Evolutionary conservation across 2,113 vertebrate species (phyloP), one percentile per base, ranked within the genome.

Genomic region (Trichomycterus rosablanca): DNA sequence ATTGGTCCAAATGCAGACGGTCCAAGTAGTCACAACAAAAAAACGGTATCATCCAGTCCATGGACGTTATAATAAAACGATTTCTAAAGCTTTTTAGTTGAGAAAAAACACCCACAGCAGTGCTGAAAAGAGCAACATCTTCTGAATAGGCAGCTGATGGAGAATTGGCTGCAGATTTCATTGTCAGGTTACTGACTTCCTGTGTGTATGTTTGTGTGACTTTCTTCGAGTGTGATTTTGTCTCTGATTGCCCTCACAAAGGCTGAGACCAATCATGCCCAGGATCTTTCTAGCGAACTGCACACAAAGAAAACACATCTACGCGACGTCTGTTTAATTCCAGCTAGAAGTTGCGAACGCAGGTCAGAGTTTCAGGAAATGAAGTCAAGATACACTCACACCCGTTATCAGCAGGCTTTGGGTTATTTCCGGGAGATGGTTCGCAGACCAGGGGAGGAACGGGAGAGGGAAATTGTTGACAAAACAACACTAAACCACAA

Each of bases 261-360:
- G 42, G 44, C n/a, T 23, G 78, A 78, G 76, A 78, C 79, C 80
- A 80, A 80, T 76, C 73, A 80, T 78, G 73, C 71, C 70, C 74
- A 70, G 16, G 18, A 10, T 1, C 15, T 34, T 28, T 61, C 35
- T 46, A 72, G 68, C 62, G 70, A 59, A 67, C 72, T 65, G 74
- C 74, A 77, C 44, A 66, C 40, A 26, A 52, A 50, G 30, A 66
- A 39, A 58, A 12, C 45, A 23, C 34, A 54, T 57, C 46, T 30
- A 62, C 8, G 20, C 19, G 44, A 20, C 44, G 11, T 23, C 40
- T 48, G 4, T 37, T 15, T 16, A n/a, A 24, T 46, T 4, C 43
- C 22, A 54, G 50, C n/a, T n/a, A 16, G 24, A 14, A 54, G 15
- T 15, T 45, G 4, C 23, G 9, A 37, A 16, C 50, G 65, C 39